Evolutionary conservation across 2,797 vertebrate species (phyloP).

Genomic region (Tokudaia tokunoshimensis): DNA sequence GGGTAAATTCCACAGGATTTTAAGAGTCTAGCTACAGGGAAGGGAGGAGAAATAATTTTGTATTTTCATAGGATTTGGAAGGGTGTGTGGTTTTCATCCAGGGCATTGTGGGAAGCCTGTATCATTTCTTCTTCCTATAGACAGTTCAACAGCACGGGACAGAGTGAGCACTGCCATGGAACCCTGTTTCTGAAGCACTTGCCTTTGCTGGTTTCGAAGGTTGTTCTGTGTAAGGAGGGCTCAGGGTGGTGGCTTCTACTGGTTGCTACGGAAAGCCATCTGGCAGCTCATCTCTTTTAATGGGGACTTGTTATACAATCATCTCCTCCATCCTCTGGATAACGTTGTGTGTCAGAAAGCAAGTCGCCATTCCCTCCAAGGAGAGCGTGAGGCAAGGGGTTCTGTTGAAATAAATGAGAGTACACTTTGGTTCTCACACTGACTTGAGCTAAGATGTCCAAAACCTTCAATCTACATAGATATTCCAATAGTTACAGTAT

Average conservation of each 20-base stretch:
- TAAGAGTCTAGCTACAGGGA: slow-evolving; percentile 48
- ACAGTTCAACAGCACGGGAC: neutral
- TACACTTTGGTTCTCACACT: neutral
- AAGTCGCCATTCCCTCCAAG: neutral
- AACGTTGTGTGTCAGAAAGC: neutral
- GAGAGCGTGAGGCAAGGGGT: neutral
- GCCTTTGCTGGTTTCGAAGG: neutral
- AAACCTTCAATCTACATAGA: neutral
- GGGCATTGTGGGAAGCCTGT: neutral
- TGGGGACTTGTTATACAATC: neutral
- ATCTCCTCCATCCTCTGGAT: neutral
- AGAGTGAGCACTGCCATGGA: neutral
- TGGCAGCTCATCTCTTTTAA: neutral
- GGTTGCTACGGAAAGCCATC: neutral
- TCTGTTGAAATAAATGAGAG: neutral
- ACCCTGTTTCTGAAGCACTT: neutral
- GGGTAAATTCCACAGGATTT: slow-evolving; percentile 54
- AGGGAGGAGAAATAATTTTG: neutral
- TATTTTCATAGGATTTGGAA: slow-evolving; percentile 34
- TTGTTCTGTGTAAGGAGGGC: neutral
- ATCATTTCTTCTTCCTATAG: neutral
- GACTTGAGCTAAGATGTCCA: neutral
- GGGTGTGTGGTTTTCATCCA: neutral
- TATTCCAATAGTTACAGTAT: neutral
- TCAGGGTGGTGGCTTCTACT: too few species aligned